phyloP scores from a whole-genome alignment of 2,797 vertebrate species.

The Clarias fuscus region DNA sequence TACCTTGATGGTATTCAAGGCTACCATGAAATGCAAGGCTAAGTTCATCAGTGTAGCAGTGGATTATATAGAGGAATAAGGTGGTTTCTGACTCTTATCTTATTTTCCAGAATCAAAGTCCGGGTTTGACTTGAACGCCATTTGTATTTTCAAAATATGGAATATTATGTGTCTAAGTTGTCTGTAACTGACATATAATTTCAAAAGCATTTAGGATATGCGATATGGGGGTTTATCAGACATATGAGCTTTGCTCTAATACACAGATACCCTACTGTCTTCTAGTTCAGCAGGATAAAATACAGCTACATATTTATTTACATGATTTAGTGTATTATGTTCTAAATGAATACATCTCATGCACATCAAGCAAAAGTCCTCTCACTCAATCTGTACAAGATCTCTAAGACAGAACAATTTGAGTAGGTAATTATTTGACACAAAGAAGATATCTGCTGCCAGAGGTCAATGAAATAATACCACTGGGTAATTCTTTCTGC shows the following conservation, averaged over 20 bases:
- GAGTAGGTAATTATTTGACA: background rate
- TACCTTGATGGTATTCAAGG: no score
- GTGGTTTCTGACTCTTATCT: no score
- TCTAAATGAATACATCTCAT: background rate
- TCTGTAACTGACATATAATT: background rate
- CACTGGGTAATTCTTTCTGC: background rate
- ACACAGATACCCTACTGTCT: background rate
- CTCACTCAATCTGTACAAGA: background rate
- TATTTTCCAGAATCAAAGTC: no score
- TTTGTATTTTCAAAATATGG: background rate
- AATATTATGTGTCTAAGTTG: background rate
- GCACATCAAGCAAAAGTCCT: background rate
- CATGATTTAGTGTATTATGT: background rate
- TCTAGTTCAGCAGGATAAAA: background rate
- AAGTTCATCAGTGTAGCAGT: no score
- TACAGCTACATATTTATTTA: background rate
- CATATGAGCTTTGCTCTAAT: background rate
- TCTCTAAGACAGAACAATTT: background rate
- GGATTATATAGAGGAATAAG: no score
- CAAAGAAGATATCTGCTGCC: conserved; percentile 1
- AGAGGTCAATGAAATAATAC: background rate
- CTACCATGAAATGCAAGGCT: no score
- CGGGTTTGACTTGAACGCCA: no score
- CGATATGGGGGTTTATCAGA: background rate
- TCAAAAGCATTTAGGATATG: background rate